Base-by-base conservation (phyloP, 2,888 invertebrate genomes). In the Lapara coniferarum region DNA sequence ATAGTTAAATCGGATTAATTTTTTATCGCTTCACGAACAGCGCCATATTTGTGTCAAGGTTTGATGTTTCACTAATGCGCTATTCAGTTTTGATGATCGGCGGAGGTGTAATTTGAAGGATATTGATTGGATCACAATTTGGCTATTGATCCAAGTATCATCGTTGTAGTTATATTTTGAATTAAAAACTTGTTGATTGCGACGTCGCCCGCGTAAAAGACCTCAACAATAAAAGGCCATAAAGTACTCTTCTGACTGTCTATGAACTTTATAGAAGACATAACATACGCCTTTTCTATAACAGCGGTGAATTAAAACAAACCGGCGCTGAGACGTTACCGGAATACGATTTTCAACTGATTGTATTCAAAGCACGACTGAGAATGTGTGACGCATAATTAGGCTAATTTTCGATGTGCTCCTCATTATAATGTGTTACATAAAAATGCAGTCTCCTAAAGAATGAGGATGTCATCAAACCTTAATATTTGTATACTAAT, bases 11-110 rank as follows among this genome's bases (percentile, higher is more conserved):
- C 72, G 68, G 74, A 69, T 73, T 70, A 72, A 56, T 70, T 56
- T 67, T 69, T 70, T 69, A n/a, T 72, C 74, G 19, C 56, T 71
- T 75, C 74, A 77, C 74, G 74, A 73, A 49, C 49, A 16, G 55
- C 67, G 46, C 69, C 68, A 71, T 74, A 77, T 73, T 72, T 69
- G 72, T 75, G 75, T 71, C 77, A 77, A 77, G 77, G 77, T 70
- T 68, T 16, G 66, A 55, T 68, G 52, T 74, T 74, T 74, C 72
- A 71, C 73, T 77, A 77, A 74, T 74, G 71, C 58, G 51, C 67
- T 69, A 74, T 74, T 74, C 55, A 30, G 52, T 66, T 71, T 67
- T 68, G 67, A 76, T 71, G 71, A 72, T 69, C 72, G 69, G 46
- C 51, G 30, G 49, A 52, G 52, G 69, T 51, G 51, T 57, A 16